A percentile compares a stretch with the other conserved stretches of the same genome.
phyloP scores from a whole-genome alignment of 1,140 invertebrate species.

The Pseudomyrmex pallidus region DNA sequence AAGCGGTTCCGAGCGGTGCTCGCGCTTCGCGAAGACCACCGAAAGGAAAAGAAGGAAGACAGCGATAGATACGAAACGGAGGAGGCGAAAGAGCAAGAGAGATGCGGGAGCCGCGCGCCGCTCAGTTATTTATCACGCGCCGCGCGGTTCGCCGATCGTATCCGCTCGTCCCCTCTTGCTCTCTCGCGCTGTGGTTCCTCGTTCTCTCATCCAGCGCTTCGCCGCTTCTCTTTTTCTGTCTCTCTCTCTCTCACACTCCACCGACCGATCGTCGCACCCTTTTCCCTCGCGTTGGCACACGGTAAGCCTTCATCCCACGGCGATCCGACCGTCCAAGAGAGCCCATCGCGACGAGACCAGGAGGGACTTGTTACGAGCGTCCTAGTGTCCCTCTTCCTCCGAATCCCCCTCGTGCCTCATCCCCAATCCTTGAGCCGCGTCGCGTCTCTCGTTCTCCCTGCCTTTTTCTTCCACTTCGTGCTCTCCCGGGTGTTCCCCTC shows the following conservation, averaged over 20 bases:
- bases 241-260: constrained; percentile 18
- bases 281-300: constrained; percentile 42
- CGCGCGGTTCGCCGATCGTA: constrained; percentile 78
- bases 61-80: constrained; percentile 46
- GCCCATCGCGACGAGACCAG: constrained; percentile 67
- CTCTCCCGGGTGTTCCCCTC: constrained; percentile 8
- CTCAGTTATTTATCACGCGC: constrained; percentile 83
- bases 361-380: constrained; percentile 76
- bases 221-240: constrained; percentile 16
- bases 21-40: constrained; percentile 37
- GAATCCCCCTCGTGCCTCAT: constrained; percentile 58
- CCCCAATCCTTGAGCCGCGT: constrained; percentile 36
- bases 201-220: no score
- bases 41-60: constrained; percentile 36
- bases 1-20: constrained; percentile 48
- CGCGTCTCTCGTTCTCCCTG: constrained; percentile 29
- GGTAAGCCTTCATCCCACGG: constrained; percentile 63
- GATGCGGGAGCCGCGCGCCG: constrained; percentile 60
- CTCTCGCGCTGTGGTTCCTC: constrained; percentile 31
- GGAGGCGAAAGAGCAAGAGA: constrained; percentile 33
- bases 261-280: constrained; percentile 50
- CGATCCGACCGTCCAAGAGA: constrained; percentile 67
- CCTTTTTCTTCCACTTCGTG: constrained; percentile 42
- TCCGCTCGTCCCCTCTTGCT: constrained; percentile 66
- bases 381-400: constrained; percentile 66